Conservation (phyloP, 2,888 invertebrate genomes). For the Acrobasis suavella region DNA sequence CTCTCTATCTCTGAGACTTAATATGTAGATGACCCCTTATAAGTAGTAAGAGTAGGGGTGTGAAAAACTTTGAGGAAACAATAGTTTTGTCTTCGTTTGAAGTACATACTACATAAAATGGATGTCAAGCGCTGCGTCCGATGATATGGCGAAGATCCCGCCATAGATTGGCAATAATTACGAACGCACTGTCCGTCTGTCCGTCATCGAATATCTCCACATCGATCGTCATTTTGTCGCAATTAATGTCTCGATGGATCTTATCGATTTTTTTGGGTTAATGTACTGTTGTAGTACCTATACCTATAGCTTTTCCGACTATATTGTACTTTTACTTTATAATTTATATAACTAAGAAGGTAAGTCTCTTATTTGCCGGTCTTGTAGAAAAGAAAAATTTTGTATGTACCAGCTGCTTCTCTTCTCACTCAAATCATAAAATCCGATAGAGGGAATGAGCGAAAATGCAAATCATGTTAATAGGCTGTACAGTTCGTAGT, state of each 20-base stretch:
- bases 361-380: no score
- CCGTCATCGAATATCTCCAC: conserved; percentile 33
- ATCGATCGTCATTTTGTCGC: conserved; percentile 42
- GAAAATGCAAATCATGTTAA: no score
- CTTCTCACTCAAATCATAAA: no score
- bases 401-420: no score
- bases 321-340: no score
- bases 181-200: conserved; percentile 44
- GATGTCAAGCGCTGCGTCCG: conserved; percentile 51
- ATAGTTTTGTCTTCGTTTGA: conserved; percentile 30
- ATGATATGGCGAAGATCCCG: conserved; percentile 57
- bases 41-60: not conserved
- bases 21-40: no score
- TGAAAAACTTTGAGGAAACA: not conserved
- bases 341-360: no score
- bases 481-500: no score
- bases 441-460: no score
- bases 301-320: no score
- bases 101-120: conserved; percentile 38
- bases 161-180: conserved; percentile 59
- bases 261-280: conserved; percentile 15
- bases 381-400: no score
- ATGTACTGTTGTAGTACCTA: conserved; percentile 15
- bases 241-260: conserved; percentile 39
- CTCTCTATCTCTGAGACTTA: no score